phyloP scores from a whole-genome alignment of 2,113 vertebrate genomes.

The Capra hircus region DNA sequence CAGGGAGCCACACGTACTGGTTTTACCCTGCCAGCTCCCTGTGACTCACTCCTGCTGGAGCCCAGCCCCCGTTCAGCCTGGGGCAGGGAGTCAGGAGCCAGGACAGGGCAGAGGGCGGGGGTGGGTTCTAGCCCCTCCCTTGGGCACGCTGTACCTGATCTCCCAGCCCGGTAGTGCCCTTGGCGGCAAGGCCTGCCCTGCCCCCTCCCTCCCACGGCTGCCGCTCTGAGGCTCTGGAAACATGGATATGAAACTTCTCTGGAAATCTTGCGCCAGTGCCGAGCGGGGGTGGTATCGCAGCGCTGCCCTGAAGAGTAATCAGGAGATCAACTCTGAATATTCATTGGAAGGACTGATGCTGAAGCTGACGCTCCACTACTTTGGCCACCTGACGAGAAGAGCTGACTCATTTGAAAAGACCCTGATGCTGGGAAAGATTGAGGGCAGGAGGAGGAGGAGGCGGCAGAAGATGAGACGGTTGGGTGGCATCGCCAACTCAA shows the following conservation, averaged over 20 bases:
- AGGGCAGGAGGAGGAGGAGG: not conserved
- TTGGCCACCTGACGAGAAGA: not conserved
- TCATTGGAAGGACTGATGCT: not conserved
- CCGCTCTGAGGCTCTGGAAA: not conserved
- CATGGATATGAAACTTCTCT: not conserved
- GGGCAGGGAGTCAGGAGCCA: not conserved
- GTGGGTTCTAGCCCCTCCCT: not conserved
- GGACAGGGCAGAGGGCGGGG: not conserved
- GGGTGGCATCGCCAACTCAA: not conserved
- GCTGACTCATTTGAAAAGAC: not conserved
- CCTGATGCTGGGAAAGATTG: not conserved
- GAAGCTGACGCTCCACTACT: not conserved
- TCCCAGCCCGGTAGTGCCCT: not conserved
- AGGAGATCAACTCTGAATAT: not conserved
- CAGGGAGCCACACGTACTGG: not conserved
- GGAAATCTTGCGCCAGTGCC: not conserved
- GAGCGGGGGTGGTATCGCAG: accelerated
- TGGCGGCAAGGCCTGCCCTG: not conserved
- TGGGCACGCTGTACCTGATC: not conserved
- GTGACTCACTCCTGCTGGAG: not conserved
- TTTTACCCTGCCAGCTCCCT: not conserved
- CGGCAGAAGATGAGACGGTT: not conserved
- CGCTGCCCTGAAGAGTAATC: not conserved
- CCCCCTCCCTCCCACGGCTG: not conserved
- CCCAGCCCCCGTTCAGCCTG: not conserved